These are phyloP conservation scores for Tyto alba DNA, from an alignment of 2,113 vertebrate genomes.

Conservation along the genomic window DNA sequence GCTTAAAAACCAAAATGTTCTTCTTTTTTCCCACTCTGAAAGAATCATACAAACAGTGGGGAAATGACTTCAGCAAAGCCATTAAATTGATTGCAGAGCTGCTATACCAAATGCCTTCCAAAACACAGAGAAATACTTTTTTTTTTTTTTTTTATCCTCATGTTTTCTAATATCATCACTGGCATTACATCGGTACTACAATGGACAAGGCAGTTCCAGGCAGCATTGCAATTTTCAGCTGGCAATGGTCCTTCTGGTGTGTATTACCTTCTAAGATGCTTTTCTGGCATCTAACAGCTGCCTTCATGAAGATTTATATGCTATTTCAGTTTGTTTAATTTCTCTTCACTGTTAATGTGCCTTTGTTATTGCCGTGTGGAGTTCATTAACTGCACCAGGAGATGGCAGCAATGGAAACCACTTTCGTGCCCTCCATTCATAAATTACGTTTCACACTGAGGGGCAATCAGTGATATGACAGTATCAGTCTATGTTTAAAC, in stretches of 20 bases:
- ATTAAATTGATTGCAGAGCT: background rate
- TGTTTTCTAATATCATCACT: background rate
- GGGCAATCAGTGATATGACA: fast-evolving
- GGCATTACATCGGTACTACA: background rate
- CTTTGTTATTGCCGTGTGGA: background rate
- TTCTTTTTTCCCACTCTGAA: background rate
- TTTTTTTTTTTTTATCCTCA: background rate
- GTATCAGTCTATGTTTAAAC: background rate
- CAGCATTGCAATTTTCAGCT: background rate
- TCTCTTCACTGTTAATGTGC: background rate
- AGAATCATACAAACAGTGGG: background rate
- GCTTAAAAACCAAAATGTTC: background rate
- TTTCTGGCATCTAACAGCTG: background rate
- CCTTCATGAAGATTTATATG: background rate
- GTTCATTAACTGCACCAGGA: constrained; percentile 30
- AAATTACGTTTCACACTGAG: background rate
- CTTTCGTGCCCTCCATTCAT: background rate
- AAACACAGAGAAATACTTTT: background rate
- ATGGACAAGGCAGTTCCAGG: background rate
- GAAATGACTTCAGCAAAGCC: background rate
- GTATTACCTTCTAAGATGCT: background rate
- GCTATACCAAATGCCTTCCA: background rate
- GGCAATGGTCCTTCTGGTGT: constrained; percentile 4
- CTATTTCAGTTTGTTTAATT: constrained; percentile 2
- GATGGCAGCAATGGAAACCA: constrained; percentile 53